Evolutionary conservation across 2,113 vertebrate species (phyloP).

Genomic region (Ageneiosus marmoratus): DNA sequence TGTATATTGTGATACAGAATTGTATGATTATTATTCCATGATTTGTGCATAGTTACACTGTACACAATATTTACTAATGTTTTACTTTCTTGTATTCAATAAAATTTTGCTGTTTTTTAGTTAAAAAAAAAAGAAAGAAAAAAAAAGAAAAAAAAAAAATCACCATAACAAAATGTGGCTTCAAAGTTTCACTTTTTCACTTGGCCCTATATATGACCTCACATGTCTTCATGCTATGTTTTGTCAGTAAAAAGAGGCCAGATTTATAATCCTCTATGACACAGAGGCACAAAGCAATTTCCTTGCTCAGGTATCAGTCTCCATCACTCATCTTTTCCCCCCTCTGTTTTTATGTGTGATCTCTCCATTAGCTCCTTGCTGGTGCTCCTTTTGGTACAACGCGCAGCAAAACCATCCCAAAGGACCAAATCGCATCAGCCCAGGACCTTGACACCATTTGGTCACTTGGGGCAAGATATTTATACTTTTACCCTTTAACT

Average conservation of each 20-base stretch:
- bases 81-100: background rate
- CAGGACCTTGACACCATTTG: slow-evolving; percentile 98
- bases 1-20: background rate
- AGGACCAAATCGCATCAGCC: slow-evolving; percentile 80
- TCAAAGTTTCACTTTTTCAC: background rate
- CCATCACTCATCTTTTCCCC: slow-evolving; percentile 2
- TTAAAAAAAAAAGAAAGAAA: too few relatives aligned
- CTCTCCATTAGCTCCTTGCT: slow-evolving; percentile 80
- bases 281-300: slow-evolving; percentile 61
- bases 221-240: slow-evolving; percentile 15
- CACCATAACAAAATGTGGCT: background rate
- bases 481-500: slow-evolving; percentile 39
- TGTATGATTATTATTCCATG: background rate
- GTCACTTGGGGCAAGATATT: slow-evolving; percentile 90
- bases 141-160: background rate
- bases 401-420: slow-evolving; percentile 89
- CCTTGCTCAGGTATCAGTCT: slow-evolving; percentile 42
- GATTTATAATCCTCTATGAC: slow-evolving; percentile 62
- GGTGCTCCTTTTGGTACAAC: slow-evolving; percentile 91
- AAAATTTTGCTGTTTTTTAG: background rate
- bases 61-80: background rate
- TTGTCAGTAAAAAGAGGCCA: slow-evolving; percentile 20
- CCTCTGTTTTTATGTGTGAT: slow-evolving; percentile 31
- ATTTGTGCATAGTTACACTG: background rate
- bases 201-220: background rate